Base-by-base conservation (phyloP, 2,888 invertebrate species). In the Agelastica alni region DNA sequence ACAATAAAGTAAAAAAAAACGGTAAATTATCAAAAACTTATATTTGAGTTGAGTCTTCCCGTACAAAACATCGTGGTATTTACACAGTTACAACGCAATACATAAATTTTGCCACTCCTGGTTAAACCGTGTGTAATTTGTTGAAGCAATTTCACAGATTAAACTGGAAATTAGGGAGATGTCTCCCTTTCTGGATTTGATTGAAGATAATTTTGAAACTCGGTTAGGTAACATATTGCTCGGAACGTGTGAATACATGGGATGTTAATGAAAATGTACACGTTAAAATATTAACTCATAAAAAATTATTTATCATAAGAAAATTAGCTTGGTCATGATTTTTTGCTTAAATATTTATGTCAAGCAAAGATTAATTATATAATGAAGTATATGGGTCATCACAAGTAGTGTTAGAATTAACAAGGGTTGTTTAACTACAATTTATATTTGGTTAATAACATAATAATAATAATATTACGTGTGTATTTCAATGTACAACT, bases 91-190 rank as follows among this genome's bases (percentile, higher is more conserved):
- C 13, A 26, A 39, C 47, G 39, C 47, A 47, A 30, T 10, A 47
- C 18, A 39, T 30, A 47, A 37, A 47, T 47, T 47, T 47, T 13
- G 30, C 28, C 37, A 18, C 13, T 30, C 39, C 30, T 30, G 28
- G 30, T 39, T 47, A 30, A 37, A 30, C 30, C 37, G 26, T 39
- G 37, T 39, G 39, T 39, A 47, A 47, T 47, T 47, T 30, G 10
- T 13, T 26, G 22, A 28, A 28, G 47, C 47, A 47, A 47, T 47
- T 37, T 47, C 46, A 17, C 22, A 47, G 47, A 47, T 47, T 47
- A 39, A 47, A 47, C 47, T 26, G 13, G 28, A 47, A 47, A 39
- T 47, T 47, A 47, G 47, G 39, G 39, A 47, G 28, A 39, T 39
- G 39, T 28, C 37, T 37, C 47, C 28, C 26, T 47, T 30, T 39